Conservation (phyloP, 2,113 vertebrate species). For the Struthio camelus region DNA sequence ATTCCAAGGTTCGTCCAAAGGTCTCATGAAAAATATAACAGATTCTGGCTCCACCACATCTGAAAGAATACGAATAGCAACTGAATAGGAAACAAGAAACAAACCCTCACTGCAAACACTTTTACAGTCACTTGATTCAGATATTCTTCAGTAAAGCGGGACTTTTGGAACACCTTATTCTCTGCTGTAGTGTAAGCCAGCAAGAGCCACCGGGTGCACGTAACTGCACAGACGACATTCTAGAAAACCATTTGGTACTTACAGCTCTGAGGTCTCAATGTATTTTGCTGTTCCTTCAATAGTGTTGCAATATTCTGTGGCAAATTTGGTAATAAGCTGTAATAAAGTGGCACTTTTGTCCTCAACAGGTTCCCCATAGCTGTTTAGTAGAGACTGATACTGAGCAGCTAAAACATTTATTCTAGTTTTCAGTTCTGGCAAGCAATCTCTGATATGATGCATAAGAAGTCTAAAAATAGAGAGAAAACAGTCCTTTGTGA, state of each 20-base stretch:
- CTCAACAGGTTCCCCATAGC: slow-evolving; percentile 95
- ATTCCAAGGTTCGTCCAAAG: slow-evolving; percentile 96
- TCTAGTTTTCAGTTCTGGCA: slow-evolving; percentile 96
- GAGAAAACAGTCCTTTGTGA: background rate
- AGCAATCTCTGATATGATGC: slow-evolving; percentile 98
- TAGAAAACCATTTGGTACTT: slow-evolving; percentile 67
- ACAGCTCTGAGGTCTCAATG: slow-evolving; percentile 97
- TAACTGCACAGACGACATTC: background rate
- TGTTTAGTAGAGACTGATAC: slow-evolving; percentile 94
- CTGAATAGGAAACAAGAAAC: background rate
- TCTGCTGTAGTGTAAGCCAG: background rate
- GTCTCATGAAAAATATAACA: slow-evolving; percentile 99
- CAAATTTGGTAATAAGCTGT: slow-evolving; percentile 99
- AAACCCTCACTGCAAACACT: background rate
- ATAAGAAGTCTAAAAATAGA: slow-evolving; percentile 86
- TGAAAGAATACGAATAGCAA: slow-evolving; percentile 70
- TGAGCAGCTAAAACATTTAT: slow-evolving; percentile 96
- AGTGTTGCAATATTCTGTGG: slow-evolving; percentile 97
- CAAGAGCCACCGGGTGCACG: background rate
- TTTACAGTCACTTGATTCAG: background rate
- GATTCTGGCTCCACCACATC: slow-evolving; percentile 96
- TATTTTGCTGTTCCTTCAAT: slow-evolving; percentile 99
- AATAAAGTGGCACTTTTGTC: slow-evolving; percentile 94
- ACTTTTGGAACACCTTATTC: background rate
- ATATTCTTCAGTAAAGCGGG: background rate